Percentiles rank a stretch among this genome's conserved stretches.
phyloP scores from a whole-genome alignment of 2,113 vertebrate genomes.

The Pollachius pollachius region DNA sequence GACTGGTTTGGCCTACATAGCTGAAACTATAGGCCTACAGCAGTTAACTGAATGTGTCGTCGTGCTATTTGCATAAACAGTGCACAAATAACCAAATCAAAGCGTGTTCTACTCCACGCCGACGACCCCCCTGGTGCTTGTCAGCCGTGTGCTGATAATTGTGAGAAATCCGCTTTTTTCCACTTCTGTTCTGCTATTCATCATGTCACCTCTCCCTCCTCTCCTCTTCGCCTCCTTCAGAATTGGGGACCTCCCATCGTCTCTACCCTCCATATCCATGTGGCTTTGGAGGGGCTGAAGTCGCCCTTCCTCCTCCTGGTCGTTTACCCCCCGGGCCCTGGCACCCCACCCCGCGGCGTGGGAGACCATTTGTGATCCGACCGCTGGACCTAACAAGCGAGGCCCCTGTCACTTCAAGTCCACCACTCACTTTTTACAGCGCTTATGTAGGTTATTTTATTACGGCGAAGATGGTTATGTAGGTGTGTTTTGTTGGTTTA shows the following conservation, averaged over 20 bases:
- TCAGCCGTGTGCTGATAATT: slow-evolving; percentile 95
- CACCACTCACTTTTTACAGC: neutral
- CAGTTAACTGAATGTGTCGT: slow-evolving; percentile 42
- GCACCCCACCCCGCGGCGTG: slow-evolving; percentile 10
- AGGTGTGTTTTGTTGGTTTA: too few relatives aligned
- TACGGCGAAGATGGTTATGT: neutral
- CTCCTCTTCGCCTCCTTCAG: slow-evolving; percentile 17
- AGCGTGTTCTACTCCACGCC: slow-evolving; percentile 79
- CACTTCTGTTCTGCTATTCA: slow-evolving; percentile 79
- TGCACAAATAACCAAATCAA: slow-evolving; percentile 97
- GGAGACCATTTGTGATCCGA: slow-evolving; percentile 19
- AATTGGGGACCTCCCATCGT: slow-evolving; percentile 12
- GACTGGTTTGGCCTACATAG: too few relatives aligned
- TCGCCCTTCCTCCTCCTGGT: slow-evolving; percentile 38
- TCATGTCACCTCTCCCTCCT: slow-evolving; percentile 72
- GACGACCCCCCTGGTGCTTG: slow-evolving; percentile 81
- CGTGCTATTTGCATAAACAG: slow-evolving; percentile 86
- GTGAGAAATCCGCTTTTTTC: slow-evolving; percentile 97
- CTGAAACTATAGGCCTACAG: too few relatives aligned
- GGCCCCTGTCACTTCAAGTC: slow-evolving; percentile 2
- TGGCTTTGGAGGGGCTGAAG: neutral
- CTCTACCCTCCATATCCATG: slow-evolving; percentile 33
- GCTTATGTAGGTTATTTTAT: neutral
- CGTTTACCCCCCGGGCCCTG: slow-evolving; percentile 59
- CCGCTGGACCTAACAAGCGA: neutral